Base-by-base conservation (phyloP, 2,888 invertebrate genomes). In the Mythimna lalbum region DNA sequence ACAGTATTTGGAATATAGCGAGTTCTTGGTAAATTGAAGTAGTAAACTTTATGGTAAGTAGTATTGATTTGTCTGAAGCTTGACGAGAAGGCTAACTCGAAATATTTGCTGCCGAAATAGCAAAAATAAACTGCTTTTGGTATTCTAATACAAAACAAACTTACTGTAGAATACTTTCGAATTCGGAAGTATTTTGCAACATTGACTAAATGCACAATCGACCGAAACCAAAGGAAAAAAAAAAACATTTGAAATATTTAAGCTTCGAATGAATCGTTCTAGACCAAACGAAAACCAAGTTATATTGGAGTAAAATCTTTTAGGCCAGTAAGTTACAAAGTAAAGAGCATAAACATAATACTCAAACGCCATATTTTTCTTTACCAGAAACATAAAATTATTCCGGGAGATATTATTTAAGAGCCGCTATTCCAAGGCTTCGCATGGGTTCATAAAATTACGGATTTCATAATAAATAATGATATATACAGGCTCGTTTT, bases 401-500 rank as follows among this genome's bases (percentile, higher is more conserved):
- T 63, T 43, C 14, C 31, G 9, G 7, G 10, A 60, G 23, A 66
- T 56, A 55, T 39, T 19, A 73, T 52, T 73, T 33, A 33, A 47
- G 63, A 7, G 17, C 23, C 47, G 33, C n/a, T 66, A 49, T 71
- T 71, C 74, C 68, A 75, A 55, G 50, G n/a, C n/a, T 52, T 59
- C 60, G 47, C 36, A 36, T n/a, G 67, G 68, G 65, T 76, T 57
- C 36, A 59, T 66, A 47, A 70, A 68, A 73, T 75, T 66, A 70
- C 49, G 55, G 57, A 61, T 70, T 75, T 66, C 57, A 59, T 76
- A 68, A 39, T 47, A 62, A 17, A 52, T 71, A 59, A 62, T 53
- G 19, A 53, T 27, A 21, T 3, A 27, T 47, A 47, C 21, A 19
- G n/a, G 61, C 17, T 39, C 31, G 4, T 78, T 67, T 60, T 36